Base-by-base conservation (phyloP, 2,113 vertebrate genomes). In the Bolborhynchus lineola region DNA sequence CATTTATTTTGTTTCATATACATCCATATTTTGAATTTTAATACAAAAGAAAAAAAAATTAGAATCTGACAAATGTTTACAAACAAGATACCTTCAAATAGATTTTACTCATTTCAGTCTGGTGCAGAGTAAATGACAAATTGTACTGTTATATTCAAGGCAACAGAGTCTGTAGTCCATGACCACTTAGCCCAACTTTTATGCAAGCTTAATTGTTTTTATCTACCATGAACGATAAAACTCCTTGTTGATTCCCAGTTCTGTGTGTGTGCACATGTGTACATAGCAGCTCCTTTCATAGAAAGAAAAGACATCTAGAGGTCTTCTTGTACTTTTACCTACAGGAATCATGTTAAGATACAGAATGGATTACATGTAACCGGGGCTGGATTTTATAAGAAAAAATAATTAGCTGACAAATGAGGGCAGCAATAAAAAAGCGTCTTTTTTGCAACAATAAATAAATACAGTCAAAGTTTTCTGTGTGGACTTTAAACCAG, bases 51-150 rank as follows among this genome's bases (percentile, higher is more conserved):
- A 98, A 98, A 94, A 82, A 98, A 98, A 98, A 98, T 98, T 98
- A 98, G 98, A 98, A 98, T 98, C 97, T 98, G 98, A 98, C 98
- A 98, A 98, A 98, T 98, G 98, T 99, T 99, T 99, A 99, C 99
- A 99, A 99, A 99, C 98, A 98, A 98, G 98, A 99, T 98, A 99
- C 98, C 98, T 99, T 99, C 98, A 98, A 98, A 99, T 98, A 98
- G 98, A 98, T 98, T 98, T 97, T 96, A 97, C 98, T 98, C 98
- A 93, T 98, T 98, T 98, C 96, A 97, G 98, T 98, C 98, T 98
- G 98, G 98, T 98, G 98, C 98, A 95, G 98, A 98, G 97, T 97
- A 97, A 98, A 97, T 98, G 98, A 98, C 97, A 97, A 97, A 96
- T 71, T 97, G 96, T 97, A 97, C 93, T 98, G 97, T 98, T 97